These are phyloP conservation scores for Drosophila affinis DNA, from an alignment of 2,888 invertebrate genomes.

Conservation along the genomic window DNA sequence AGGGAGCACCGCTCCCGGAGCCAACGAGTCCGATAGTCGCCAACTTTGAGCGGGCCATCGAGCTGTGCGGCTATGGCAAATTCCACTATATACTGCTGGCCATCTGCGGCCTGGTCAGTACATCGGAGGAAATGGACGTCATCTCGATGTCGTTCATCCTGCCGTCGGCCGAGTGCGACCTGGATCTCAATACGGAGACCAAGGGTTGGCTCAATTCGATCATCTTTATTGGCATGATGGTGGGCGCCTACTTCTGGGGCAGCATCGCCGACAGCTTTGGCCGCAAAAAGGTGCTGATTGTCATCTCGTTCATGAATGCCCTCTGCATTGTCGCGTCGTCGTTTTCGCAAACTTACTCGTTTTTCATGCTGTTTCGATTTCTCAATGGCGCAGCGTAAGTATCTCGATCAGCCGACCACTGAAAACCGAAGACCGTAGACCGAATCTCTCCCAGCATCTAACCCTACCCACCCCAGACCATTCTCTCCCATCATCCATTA, in stretches of 20 bases:
- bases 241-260: slow-evolving; percentile 96
- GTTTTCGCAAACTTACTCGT: slow-evolving; percentile 93
- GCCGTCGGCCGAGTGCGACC: slow-evolving; percentile 96
- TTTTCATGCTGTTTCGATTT: slow-evolving; percentile 95
- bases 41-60: slow-evolving; percentile 94
- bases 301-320: slow-evolving; percentile 95
- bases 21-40: slow-evolving; percentile 86
- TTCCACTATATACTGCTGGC: slow-evolving; percentile 95
- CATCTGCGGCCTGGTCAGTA: slow-evolving; percentile 96
- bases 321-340: slow-evolving; percentile 95
- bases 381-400: slow-evolving; percentile 97
- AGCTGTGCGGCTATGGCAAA: slow-evolving; percentile 89
- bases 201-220: slow-evolving; percentile 93
- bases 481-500: slow-evolving; percentile 1
- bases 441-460: not conserved
- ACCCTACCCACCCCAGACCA: too few relatives aligned
- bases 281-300: slow-evolving; percentile 93
- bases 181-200: slow-evolving; percentile 92
- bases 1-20: slow-evolving; percentile 50
- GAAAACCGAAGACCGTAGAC: too few relatives aligned
- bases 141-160: slow-evolving; percentile 97
- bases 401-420: slow-evolving; percentile 9
- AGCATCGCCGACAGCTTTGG: slow-evolving; percentile 95
- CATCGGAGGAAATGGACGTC: slow-evolving; percentile 98
- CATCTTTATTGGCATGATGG: slow-evolving; percentile 96